Evolutionary conservation across 2,888 invertebrate species (phyloP), one percentile per base, ranked within the genome.

Genomic region (Geophilus truncorum): DNA sequence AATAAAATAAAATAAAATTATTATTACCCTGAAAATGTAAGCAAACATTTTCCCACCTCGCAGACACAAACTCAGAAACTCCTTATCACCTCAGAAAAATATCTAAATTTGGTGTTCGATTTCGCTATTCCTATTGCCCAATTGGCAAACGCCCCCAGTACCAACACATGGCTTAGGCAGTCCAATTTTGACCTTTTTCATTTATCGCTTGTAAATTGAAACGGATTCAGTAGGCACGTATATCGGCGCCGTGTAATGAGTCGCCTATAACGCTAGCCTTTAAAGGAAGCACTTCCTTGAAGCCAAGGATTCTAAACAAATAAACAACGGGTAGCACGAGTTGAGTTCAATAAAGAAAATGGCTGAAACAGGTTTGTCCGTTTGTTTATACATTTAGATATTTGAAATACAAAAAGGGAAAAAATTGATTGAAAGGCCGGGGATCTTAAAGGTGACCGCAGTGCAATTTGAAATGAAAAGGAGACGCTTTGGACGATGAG

Each of bases 231-330:
- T 70, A 25, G 70, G 25, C 70, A 70, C 70, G 51, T 51, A 70
- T 28, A 70, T 28, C n/a, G 70, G 70, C 70, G 70, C 70, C 70
- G 28, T 15, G 1, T 70, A 70, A 70, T 70, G 70, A 70, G 70
- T 28, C 70, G 70, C 1, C 25, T 70, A 70, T 70, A 28, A 70
- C 70, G 70, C 70, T 70, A 4, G 28, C 70, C 70, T 70, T 70
- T 70, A 70, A 70, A 70, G 70, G 70, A 70, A 70, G 70, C 28
- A 70, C 70, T 70, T 70, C 70, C 70, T 70, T 70, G 70, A 70
- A 25, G 23, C 70, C 70, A 70, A 70, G 70, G 70, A 70, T 70
- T 23, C 28, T 70, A 28, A 70, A 70, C 70, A 70, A 70, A 70
- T 28, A 70, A 70, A 70, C 70, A 70, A 51, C 51, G 18, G 4